Evolutionary conservation across 2,888 invertebrate genomes (phyloP), one percentile per base, ranked within the genome.

Genomic region (Drosophila macrospina): DNA sequence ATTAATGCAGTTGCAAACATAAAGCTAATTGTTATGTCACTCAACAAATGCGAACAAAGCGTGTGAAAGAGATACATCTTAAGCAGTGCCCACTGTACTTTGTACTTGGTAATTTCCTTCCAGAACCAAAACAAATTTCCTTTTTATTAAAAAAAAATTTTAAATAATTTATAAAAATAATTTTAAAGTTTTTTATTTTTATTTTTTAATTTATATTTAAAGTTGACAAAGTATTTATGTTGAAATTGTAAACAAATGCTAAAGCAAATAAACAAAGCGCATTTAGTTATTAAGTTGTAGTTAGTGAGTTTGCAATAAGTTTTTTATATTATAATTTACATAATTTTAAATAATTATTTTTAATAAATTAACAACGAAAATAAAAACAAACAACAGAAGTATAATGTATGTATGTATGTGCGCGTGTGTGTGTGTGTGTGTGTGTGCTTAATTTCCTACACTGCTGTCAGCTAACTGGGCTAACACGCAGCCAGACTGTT

Each of bases 1-100:
- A 32, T 20, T 26, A 13, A 16, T 74, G 65, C 62, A 73, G 34
- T 69, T 74, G 63, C 65, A 52, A 42, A 48, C 74, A 69, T 10
- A 51, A 48, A 68, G 74, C 78, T 73, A 16, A 56, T 7, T 74
- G 73, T 8, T 72, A 63, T 54, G 55, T 52, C 56, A 72, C 72
- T 59, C 74, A 72, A 37, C 74, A 72, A 37, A 54, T 55, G 72
- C 55, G 59, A 64, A 59, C 57, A 32, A 56, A 61, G n/a, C n/a
- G n/a, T n/a, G n/a, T n/a, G n/a, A n/a, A n/a, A 41, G 59, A 61
- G 45, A 44, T 55, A 60, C 54, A 47, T 61, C 47, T 45, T 61
- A 61, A 42, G 55, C 56, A 37, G 51, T 68, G 64, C 59, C 65
- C 68, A 70, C 72, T 75, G 81, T 86, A 76, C 74, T 62, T 60